Evolutionary conservation across 2,113 vertebrate species (phyloP).

Genomic region (Otocyon megalotis): DNA sequence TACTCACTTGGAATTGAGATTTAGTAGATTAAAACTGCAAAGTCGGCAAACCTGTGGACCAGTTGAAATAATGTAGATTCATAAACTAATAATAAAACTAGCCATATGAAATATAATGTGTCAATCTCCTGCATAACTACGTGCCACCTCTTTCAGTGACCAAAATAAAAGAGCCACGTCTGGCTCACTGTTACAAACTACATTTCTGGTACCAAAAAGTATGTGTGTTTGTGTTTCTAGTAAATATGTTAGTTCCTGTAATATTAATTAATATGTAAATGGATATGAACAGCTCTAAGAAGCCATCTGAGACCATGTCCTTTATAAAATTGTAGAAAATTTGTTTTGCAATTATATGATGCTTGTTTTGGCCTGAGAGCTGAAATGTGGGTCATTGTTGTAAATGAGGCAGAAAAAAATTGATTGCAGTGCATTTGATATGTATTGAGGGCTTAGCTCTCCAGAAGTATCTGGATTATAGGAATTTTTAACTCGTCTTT

Average conservation of each 20-base stretch:
- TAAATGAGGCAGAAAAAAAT: background rate
- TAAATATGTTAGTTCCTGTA: background rate
- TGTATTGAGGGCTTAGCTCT: background rate
- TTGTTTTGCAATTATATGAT: background rate
- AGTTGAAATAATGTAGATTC: background rate
- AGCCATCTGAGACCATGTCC: background rate
- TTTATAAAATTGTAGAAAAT: background rate
- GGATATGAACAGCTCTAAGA: background rate
- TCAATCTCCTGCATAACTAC: background rate
- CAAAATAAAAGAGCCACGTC: background rate
- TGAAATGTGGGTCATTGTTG: background rate
- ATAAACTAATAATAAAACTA: background rate
- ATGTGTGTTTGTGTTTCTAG: background rate
- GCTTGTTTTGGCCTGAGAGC: background rate
- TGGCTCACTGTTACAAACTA: background rate
- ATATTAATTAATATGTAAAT: conserved; percentile 4
- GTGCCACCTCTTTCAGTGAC: background rate
- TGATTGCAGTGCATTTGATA: background rate
- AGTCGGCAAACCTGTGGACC: background rate
- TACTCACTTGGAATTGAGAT: background rate
- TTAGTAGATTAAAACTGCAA: background rate
- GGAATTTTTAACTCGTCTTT: background rate
- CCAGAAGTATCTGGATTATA: background rate
- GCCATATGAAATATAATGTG: background rate
- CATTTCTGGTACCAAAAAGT: background rate